phyloP scores from a whole-genome alignment of 1,140 invertebrate genomes.

The Heterodera schachtii region DNA sequence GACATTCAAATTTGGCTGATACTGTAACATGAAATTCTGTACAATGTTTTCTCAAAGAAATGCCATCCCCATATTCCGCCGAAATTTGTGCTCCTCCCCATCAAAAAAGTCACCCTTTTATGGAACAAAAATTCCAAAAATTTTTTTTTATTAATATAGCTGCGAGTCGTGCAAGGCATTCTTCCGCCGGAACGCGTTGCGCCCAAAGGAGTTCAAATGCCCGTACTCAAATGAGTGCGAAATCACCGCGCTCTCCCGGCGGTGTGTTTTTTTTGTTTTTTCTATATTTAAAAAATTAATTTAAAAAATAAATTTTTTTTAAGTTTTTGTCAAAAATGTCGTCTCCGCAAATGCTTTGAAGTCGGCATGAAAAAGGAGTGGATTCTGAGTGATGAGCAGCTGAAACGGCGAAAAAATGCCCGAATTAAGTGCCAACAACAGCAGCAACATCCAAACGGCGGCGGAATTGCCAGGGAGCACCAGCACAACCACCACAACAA shows the following conservation, averaged over 20 bases:
- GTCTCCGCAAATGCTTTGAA: constrained; percentile 56
- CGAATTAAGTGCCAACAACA: constrained; percentile 72
- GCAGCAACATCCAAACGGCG: neutral
- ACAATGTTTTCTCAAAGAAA: too few species aligned
- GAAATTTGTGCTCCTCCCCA: too few species aligned
- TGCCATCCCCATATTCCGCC: too few species aligned
- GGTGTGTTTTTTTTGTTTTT: neutral
- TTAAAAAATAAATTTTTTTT: constrained; percentile 78
- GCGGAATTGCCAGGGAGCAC: neutral
- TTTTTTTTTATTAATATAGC: neutral
- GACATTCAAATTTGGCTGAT: neutral
- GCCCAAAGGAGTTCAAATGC: constrained; percentile 80
- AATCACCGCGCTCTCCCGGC: constrained; percentile 84
- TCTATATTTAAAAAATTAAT: too few species aligned
- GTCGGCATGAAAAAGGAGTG: constrained; percentile 81
- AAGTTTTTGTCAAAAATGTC: constrained; percentile 53
- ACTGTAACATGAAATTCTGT: too few species aligned
- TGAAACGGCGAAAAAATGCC: constrained; percentile 75
- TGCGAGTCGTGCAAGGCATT: constrained; percentile 96
- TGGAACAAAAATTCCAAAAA: too few species aligned
- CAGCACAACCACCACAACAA: neutral
- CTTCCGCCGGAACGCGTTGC: constrained; percentile 84
- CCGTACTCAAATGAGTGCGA: constrained; percentile 88
- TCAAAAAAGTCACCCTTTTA: too few species aligned
- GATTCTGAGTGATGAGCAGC: constrained; percentile 94